Conservation (phyloP, 1,140 invertebrate genomes). For the Drosophila busckii region DNA sequence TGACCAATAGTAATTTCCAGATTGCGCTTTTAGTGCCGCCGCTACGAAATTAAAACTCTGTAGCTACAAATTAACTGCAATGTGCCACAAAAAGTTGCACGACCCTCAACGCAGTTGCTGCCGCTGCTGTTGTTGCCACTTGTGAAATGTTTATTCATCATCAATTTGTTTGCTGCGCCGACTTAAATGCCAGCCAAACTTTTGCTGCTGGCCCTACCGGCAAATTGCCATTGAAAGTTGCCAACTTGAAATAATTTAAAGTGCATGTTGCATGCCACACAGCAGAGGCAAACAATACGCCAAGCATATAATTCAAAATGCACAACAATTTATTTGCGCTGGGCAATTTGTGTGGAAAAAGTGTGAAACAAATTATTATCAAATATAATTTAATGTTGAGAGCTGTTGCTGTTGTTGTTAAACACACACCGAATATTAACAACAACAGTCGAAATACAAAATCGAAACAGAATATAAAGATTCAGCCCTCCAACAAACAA, state of each 20-base stretch:
- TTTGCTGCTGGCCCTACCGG: not conserved
- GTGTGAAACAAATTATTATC: conserved; percentile 45
- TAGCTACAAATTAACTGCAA: conserved; percentile 58
- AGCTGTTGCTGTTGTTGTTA: conserved; percentile 64
- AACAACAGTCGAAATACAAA: conserved; percentile 56
- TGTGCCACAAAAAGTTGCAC: too few species aligned
- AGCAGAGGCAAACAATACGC: too few species aligned
- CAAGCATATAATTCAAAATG: conserved; percentile 22
- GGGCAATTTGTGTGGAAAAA: conserved; percentile 79
- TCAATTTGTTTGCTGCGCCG: conserved; percentile 49
- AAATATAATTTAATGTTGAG: conserved; percentile 47
- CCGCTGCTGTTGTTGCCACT: not conserved
- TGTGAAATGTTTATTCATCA: conserved; percentile 48
- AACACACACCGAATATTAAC: conserved; percentile 35
- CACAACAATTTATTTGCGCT: conserved; percentile 45
- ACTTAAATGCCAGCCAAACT: conserved; percentile 26
- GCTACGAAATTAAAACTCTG: conserved; percentile 37
- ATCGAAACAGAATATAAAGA: conserved; percentile 28
- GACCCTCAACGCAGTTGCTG: conserved; percentile 4
- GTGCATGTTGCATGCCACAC: not conserved
- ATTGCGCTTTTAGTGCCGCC: not conserved
- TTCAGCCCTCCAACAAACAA: conserved; percentile 14
- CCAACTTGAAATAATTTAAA: not conserved
- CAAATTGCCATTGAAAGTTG: not conserved
- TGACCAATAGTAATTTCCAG: too few species aligned